Conservation (phyloP, 2,888 invertebrate genomes). For the Xestoiulus laeticollis region DNA sequence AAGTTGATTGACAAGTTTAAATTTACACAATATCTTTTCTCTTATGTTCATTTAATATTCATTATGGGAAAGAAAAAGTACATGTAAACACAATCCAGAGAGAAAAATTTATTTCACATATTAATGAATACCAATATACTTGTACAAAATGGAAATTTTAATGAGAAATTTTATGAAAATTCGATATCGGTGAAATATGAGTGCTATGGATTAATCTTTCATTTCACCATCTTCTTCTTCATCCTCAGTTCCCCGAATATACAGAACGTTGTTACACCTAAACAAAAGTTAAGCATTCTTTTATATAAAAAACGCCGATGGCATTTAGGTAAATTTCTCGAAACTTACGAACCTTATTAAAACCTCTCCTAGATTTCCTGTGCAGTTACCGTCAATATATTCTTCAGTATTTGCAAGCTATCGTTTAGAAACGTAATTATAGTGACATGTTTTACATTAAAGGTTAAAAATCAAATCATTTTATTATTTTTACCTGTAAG, state of each 20-base stretch:
- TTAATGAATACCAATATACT: too few relatives aligned
- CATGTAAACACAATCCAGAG: too few relatives aligned
- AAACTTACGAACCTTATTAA: slow-evolving; percentile 76
- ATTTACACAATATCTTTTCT: too few relatives aligned
- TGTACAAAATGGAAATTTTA: neutral
- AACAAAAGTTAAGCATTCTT: slow-evolving; percentile 43
- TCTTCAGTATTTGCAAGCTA: slow-evolving; percentile 97
- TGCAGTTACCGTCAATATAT: slow-evolving; percentile 88
- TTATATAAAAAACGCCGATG: neutral
- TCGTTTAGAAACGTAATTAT: slow-evolving; percentile 56
- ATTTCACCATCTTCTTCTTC: slow-evolving; percentile 98
- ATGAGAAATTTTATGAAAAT: neutral
- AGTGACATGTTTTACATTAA: neutral
- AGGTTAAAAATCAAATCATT: neutral
- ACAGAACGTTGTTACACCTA: slow-evolving; percentile 90
- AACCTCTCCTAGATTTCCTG: slow-evolving; percentile 96
- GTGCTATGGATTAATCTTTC: slow-evolving; percentile 73
- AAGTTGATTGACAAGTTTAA: too few relatives aligned
- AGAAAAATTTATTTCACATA: too few relatives aligned
- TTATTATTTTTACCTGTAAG: slow-evolving; percentile 70
- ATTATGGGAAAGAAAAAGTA: too few relatives aligned
- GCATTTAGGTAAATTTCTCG: slow-evolving; percentile 22
- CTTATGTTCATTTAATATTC: too few relatives aligned
- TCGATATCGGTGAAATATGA: neutral
- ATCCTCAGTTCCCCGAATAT: slow-evolving; percentile 93